Evolutionary conservation across 2,888 invertebrate species (phyloP).

Genomic region (Amphipyra berbera): DNA sequence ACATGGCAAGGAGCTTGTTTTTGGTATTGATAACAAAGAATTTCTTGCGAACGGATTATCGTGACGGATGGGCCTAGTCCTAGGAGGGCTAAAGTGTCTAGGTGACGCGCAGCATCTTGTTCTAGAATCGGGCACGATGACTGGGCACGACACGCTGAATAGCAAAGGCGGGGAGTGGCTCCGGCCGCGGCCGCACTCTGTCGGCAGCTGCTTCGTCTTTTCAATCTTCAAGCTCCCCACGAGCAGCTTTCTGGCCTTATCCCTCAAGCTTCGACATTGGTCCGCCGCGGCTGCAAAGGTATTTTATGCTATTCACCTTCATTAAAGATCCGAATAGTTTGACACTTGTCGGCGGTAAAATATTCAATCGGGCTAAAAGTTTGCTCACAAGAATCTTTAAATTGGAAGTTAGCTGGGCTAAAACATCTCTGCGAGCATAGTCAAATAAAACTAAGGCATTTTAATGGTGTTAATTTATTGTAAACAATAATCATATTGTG

Average conservation of each 20-base stretch:
- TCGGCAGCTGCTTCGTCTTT: slow-evolving; percentile 58
- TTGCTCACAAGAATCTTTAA: slow-evolving; percentile 25
- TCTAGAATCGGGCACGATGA: slow-evolving; percentile 56
- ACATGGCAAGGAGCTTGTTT: slow-evolving; percentile 10
- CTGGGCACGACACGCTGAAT: slow-evolving; percentile 72
- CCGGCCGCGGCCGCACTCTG: slow-evolving; percentile 46
- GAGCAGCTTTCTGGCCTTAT: slow-evolving; percentile 58
- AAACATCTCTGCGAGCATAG: slow-evolving; percentile 22
- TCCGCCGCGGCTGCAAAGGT: slow-evolving; percentile 81
- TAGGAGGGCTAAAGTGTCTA: slow-evolving; percentile 59
- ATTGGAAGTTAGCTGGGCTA: neutral
- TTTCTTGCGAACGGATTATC: slow-evolving; percentile 8
- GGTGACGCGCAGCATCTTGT: slow-evolving; percentile 37
- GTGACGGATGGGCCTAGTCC: slow-evolving; percentile 48
- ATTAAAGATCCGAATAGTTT: slow-evolving; percentile 63
- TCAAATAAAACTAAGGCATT: slow-evolving; percentile 40
- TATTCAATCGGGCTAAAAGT: neutral
- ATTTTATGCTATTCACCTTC: slow-evolving; percentile 78
- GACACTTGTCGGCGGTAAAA: slow-evolving; percentile 20
- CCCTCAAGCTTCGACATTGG: slow-evolving; percentile 69
- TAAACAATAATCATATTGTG: slow-evolving; percentile 14
- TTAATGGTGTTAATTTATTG: slow-evolving; percentile 41
- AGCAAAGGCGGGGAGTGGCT: slow-evolving; percentile 53
- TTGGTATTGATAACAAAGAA: neutral
- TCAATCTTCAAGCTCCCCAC: slow-evolving; percentile 63